These are phyloP conservation scores for Lycopodina hypogea DNA, from an alignment of 37 sponge, comb jelly and placozoan genomes.

Conservation along the genomic window DNA sequence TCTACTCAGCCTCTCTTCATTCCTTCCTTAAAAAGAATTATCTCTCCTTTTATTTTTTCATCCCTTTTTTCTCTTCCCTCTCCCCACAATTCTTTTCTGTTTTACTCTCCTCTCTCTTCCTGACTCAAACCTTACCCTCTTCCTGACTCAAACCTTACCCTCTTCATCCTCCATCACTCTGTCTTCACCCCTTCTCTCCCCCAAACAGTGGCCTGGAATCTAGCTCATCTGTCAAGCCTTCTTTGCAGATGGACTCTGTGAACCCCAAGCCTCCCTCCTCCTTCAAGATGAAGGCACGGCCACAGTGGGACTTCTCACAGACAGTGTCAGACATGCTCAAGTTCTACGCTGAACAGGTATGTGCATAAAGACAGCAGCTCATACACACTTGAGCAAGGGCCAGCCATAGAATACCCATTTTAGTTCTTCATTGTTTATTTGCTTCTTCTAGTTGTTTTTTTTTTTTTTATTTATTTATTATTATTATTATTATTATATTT, in stretches of 20 bases:
- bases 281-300: not conserved
- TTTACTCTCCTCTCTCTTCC: no score
- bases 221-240: slow-evolving; percentile 15
- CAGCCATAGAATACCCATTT: no score
- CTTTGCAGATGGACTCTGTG: not conserved
- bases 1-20: not conserved
- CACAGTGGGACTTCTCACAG: slow-evolving; percentile 48
- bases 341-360: slow-evolving; percentile 65
- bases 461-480: no score
- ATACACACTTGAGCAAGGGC: no score
- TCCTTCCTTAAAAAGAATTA: not conserved
- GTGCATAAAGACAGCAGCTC: not conserved
- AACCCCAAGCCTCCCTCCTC: not conserved
- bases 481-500: no score
- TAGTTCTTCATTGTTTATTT: no score
- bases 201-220: slow-evolving; percentile 14
- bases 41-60: not conserved
- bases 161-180: no score
- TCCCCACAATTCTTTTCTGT: no score
- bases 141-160: no score
- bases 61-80: not conserved
- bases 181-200: no score
- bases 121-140: no score
- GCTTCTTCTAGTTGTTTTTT: no score
- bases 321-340: slow-evolving; percentile 48